phyloP scores from a whole-genome alignment of 2,797 vertebrate genomes.

The Falco biarmicus region DNA sequence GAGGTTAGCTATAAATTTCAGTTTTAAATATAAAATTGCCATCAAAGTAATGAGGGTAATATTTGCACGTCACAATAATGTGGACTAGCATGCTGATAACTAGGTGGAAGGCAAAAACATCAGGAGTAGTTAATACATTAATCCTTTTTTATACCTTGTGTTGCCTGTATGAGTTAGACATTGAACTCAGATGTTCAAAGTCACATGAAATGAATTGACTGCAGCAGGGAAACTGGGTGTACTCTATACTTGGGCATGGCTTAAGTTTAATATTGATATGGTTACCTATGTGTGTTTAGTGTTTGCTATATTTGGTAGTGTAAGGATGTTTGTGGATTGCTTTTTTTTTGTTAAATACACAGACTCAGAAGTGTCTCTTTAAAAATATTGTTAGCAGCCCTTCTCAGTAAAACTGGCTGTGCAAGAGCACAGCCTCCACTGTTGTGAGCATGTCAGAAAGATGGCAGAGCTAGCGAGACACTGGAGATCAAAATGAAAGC shows the following conservation, averaged over 20 bases:
- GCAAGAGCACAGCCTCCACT: not conserved
- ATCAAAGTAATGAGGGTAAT: conserved; percentile 63
- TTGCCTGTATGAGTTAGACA: conserved; percentile 14
- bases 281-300: not conserved
- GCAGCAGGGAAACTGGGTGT: not conserved
- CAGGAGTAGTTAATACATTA: not conserved
- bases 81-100: conserved; percentile 17
- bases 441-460: not conserved
- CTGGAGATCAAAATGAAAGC: conserved; percentile 24
- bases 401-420: not conserved
- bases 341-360: not conserved
- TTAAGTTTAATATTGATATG: not conserved
- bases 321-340: not conserved
- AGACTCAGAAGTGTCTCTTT: not conserved
- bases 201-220: conserved; percentile 12
- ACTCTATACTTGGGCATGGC: not conserved
- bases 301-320: not conserved
- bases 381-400: not conserved
- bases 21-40: conserved; percentile 67
- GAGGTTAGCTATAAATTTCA: conserved; percentile 75
- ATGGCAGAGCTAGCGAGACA: not conserved
- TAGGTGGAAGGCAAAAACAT: not conserved
- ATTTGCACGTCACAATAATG: conserved; percentile 6
- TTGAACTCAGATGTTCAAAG: conserved; percentile 31
- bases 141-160: conserved; percentile 1